phyloP scores from a whole-genome alignment of 2,797 vertebrate genomes.

The Sebastes kiyomatsui region DNA sequence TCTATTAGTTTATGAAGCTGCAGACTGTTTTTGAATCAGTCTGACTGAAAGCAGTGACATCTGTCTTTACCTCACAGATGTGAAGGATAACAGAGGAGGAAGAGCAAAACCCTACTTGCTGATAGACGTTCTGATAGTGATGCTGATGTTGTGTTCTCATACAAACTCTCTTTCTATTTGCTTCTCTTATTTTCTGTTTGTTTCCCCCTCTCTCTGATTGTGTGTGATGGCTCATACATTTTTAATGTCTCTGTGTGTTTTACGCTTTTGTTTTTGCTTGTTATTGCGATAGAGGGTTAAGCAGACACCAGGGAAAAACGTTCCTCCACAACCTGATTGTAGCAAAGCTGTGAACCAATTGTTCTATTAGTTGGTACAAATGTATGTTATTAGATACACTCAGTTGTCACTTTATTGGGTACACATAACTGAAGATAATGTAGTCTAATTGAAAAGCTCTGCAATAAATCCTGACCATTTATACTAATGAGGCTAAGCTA shows the following conservation, averaged over 20 bases:
- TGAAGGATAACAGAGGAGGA: conserved; percentile 19
- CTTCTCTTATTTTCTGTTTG: background rate
- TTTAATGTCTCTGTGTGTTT: conserved; percentile 50
- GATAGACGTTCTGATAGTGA: conserved; percentile 2
- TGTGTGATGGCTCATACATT: conserved; percentile 37
- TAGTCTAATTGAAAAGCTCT: background rate
- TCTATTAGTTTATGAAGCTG: background rate
- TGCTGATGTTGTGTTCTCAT: background rate
- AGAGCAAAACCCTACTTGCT: conserved; percentile 26
- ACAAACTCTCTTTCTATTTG: background rate
- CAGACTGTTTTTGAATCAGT: background rate
- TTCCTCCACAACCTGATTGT: background rate
- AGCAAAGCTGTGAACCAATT: background rate
- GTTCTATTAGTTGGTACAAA: background rate
- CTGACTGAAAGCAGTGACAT: background rate
- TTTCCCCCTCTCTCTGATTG: background rate
- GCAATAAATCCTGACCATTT: background rate
- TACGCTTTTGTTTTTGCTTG: conserved; percentile 47
- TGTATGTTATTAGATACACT: background rate
- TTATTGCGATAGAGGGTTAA: conserved; percentile 22
- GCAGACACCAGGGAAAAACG: background rate
- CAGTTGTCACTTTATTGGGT: too few relatives aligned
- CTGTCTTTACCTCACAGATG: conserved; percentile 4
- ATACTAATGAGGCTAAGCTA: background rate
- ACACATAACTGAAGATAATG: background rate